Conservation (phyloP, 35 echinoderm and acorn worm genomes). For the Chiridota heheva region DNA sequence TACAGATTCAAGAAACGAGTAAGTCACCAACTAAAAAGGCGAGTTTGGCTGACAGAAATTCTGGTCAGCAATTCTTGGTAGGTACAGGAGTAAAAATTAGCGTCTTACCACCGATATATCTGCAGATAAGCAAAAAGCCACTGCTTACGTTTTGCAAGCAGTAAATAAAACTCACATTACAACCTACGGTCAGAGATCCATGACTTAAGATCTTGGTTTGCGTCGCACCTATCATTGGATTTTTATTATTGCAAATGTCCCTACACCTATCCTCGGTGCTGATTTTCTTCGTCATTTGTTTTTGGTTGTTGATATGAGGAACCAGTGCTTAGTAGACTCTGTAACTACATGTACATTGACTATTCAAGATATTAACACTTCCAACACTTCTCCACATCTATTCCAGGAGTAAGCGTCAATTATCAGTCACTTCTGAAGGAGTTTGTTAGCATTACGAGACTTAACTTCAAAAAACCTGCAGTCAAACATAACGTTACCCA, state of each 20-base stretch:
- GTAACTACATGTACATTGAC: background rate
- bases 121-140: background rate
- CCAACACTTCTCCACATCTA: too few species aligned
- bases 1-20: slow-evolving; percentile 10
- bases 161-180: background rate
- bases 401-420: too few species aligned
- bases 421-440: too few species aligned
- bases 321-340: slow-evolving; percentile 15
- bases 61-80: background rate
- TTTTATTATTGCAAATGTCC: slow-evolving; percentile 44
- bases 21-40: background rate
- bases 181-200: background rate
- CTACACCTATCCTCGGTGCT: slow-evolving; percentile 36
- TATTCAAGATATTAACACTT: background rate
- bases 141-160: background rate
- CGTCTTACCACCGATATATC: background rate
- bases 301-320: slow-evolving; percentile 33
- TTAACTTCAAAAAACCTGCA: too few species aligned
- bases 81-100: slow-evolving; percentile 24
- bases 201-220: slow-evolving; percentile 14
- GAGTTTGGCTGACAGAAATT: slow-evolving; percentile 2
- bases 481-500: slow-evolving; percentile 61
- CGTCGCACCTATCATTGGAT: slow-evolving; percentile 12
- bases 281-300: slow-evolving; percentile 51
- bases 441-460: too few species aligned